Evolutionary conservation across 1,140 invertebrate genomes (phyloP).

Genomic region (Drosophila hydei): DNA sequence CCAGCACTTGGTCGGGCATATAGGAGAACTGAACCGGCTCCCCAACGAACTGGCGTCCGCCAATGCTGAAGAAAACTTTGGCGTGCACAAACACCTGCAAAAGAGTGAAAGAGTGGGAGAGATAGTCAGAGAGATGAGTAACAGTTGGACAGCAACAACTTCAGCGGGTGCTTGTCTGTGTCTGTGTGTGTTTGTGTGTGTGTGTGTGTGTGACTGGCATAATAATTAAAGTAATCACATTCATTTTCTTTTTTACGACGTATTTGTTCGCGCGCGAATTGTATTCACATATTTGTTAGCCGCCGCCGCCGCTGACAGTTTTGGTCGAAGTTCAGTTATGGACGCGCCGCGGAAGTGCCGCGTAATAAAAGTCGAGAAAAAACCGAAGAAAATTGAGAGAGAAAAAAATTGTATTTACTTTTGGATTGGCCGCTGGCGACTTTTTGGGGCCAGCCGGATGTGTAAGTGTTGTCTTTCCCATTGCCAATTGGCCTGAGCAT

Average conservation of each 20-base stretch:
- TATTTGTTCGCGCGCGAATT: slow-evolving; percentile 24
- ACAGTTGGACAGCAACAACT: slow-evolving; percentile 29
- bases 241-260: slow-evolving; percentile 31
- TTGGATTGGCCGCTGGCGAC: slow-evolving; percentile 18
- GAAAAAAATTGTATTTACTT: slow-evolving; percentile 36
- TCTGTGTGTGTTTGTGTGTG: slow-evolving; percentile 7
- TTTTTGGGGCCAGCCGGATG: slow-evolving; percentile 56
- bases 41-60: slow-evolving; percentile 88
- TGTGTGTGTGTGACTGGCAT: slow-evolving; percentile 59
- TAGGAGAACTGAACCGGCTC: slow-evolving; percentile 87
- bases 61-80: slow-evolving; percentile 90
- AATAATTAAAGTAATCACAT: slow-evolving; percentile 68
- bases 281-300: slow-evolving; percentile 37
- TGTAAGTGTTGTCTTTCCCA: slow-evolving; percentile 68
- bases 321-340: slow-evolving; percentile 52
- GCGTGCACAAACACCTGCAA: slow-evolving; percentile 88
- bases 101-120: slow-evolving; percentile 4
- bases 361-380: slow-evolving; percentile 29
- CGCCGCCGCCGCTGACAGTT: slow-evolving; percentile 36
- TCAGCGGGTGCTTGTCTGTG: too few relatives aligned
- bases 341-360: slow-evolving; percentile 54
- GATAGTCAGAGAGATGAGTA: slow-evolving; percentile 29
- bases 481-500: slow-evolving; percentile 42
- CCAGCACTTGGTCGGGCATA: slow-evolving; percentile 91
- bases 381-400: not conserved